phyloP scores from a whole-genome alignment of 2,888 invertebrate genomes.

The Pogonocherus hispidulus region DNA sequence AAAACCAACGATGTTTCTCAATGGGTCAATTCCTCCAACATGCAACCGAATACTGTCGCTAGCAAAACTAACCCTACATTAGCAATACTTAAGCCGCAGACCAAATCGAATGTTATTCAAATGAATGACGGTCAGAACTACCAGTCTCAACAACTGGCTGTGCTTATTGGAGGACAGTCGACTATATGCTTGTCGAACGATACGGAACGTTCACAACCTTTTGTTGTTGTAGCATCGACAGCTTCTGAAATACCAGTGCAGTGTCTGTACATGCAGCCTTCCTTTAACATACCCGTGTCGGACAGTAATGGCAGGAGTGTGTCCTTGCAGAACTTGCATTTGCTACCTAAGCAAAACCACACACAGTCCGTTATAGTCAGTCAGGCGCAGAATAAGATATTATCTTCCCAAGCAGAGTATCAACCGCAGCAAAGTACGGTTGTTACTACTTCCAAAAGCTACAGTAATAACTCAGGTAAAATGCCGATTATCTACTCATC shows the following conservation, averaged over 20 bases:
- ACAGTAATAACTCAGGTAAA: conserved; percentile 43
- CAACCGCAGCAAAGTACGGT: conserved; percentile 41
- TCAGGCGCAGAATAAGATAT: conserved; percentile 62
- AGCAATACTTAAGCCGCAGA: conserved; percentile 64
- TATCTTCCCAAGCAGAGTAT: conserved; percentile 51
- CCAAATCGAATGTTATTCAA: conserved; percentile 61
- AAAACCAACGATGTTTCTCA: conserved; percentile 52
- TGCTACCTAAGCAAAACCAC: conserved; percentile 64
- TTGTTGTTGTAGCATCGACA: conserved; percentile 66
- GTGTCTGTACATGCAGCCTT: conserved; percentile 68
- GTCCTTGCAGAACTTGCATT: conserved; percentile 61
- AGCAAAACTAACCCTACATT: conserved; percentile 61
- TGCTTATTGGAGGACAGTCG: conserved; percentile 63
- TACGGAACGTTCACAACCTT: conserved; percentile 61
- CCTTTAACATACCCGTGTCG: conserved; percentile 70
- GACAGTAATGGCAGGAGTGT: conserved; percentile 63
- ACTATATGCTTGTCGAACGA: conserved; percentile 63
- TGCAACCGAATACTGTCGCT: conserved; percentile 54
- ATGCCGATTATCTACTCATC: neutral
- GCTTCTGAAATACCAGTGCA: conserved; percentile 66
- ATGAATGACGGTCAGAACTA: conserved; percentile 60
- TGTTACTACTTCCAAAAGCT: conserved; percentile 46
- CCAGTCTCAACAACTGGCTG: conserved; percentile 66
- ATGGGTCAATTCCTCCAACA: conserved; percentile 56
- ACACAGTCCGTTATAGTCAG: conserved; percentile 73